Evolutionary conservation across 1,140 invertebrate genomes (phyloP).

Genomic region (Coenobita brevimanus): DNA sequence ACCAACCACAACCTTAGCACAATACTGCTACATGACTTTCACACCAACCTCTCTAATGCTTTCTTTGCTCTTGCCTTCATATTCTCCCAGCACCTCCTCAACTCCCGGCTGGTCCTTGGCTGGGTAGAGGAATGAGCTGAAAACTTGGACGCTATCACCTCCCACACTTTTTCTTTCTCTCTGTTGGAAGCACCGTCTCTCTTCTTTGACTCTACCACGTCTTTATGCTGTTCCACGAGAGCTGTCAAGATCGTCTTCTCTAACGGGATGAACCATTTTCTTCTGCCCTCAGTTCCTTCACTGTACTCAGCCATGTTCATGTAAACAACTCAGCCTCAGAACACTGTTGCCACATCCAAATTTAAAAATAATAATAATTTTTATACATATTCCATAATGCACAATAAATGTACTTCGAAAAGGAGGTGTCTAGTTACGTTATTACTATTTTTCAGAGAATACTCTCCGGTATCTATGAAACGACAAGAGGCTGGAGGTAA

Average conservation of each 20-base stretch:
- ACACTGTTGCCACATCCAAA: too few species aligned
- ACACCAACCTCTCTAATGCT: constrained; percentile 41
- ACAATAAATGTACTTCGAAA: too few species aligned
- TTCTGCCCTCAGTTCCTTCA: constrained; percentile 42
- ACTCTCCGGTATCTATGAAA: too few species aligned
- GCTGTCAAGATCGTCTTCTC: constrained; percentile 61
- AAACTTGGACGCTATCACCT: constrained; percentile 57
- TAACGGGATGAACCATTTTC: constrained; percentile 53
- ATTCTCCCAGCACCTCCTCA: constrained; percentile 58
- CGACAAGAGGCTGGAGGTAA: too few species aligned
- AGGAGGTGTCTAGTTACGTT: too few species aligned
- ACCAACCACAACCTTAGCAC: too few species aligned
- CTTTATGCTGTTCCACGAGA: constrained; percentile 52
- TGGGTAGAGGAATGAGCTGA: constrained; percentile 52
- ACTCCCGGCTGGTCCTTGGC: constrained; percentile 45
- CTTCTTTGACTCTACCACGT: constrained; percentile 48
- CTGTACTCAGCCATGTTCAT: constrained; percentile 58
- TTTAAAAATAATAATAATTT: too few species aligned
- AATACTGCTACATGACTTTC: too few species aligned
- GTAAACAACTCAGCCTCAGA: too few species aligned
- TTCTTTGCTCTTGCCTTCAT: constrained; percentile 60
- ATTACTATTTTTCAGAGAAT: too few species aligned
- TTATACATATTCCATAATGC: too few species aligned
- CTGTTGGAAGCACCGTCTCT: constrained; percentile 49
- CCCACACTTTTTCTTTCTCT: constrained; percentile 56